phyloP scores from a whole-genome alignment of 2,888 invertebrate genomes.

The Anticlea derivata region DNA sequence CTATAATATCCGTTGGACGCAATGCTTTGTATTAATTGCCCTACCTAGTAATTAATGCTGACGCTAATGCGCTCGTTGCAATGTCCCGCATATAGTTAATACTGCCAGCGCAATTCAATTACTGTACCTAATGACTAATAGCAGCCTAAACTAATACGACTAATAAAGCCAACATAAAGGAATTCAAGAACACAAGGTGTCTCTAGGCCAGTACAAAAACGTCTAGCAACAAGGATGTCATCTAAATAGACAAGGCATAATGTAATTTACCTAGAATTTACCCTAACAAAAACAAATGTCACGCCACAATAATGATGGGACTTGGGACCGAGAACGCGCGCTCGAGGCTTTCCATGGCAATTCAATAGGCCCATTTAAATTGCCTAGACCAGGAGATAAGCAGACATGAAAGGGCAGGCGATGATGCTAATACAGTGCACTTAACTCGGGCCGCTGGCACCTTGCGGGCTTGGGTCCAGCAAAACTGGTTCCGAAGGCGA shows the following conservation, averaged over 20 bases:
- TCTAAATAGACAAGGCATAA: slow-evolving; percentile 11
- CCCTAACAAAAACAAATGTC: slow-evolving; percentile 34
- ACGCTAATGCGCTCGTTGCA: slow-evolving; percentile 32
- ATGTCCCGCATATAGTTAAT: slow-evolving; percentile 26
- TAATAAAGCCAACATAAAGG: slow-evolving; percentile 8
- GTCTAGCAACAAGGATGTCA: slow-evolving; percentile 12
- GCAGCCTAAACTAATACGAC: slow-evolving; percentile 6
- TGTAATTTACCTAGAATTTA: slow-evolving; percentile 23
- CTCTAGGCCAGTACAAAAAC: slow-evolving; percentile 9
- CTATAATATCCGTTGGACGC: slow-evolving; percentile 17
- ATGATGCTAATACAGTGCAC: slow-evolving; percentile 79
- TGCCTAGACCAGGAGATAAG: slow-evolving; percentile 73
- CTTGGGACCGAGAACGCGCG: slow-evolving; percentile 33
- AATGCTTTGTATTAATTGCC: slow-evolving; percentile 34
- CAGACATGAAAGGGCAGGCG: slow-evolving; percentile 78
- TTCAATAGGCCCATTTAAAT: slow-evolving; percentile 77
- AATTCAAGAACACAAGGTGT: slow-evolving; percentile 12
- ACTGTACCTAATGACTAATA: slow-evolving; percentile 29
- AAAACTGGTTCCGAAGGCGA: slow-evolving; percentile 76
- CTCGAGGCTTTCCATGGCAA: slow-evolving; percentile 46
- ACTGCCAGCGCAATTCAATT: slow-evolving; percentile 33
- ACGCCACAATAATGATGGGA: slow-evolving; percentile 31
- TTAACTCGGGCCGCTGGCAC: slow-evolving; percentile 77
- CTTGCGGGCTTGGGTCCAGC: slow-evolving; percentile 64
- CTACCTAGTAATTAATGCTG: slow-evolving; percentile 34